Evolutionary conservation across 2,888 invertebrate species (phyloP).

Genomic region (Abrostola tripartita): DNA sequence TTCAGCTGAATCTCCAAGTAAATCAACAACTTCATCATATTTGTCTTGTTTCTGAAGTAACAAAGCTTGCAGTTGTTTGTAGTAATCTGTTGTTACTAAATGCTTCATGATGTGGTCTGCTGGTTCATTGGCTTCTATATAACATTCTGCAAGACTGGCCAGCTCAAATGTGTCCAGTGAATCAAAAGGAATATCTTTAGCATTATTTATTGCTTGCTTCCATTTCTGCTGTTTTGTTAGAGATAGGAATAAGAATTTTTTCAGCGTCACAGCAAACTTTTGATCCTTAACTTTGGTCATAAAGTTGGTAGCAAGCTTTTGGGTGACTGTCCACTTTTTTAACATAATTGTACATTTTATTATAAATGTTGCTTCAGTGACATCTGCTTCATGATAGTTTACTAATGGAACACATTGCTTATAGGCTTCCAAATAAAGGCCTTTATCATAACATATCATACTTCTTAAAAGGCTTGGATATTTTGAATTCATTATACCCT

Average conservation of each 20-base stretch:
- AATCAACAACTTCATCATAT: constrained; percentile 86
- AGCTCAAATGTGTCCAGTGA: constrained; percentile 67
- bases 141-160: constrained; percentile 75
- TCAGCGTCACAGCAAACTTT: constrained; percentile 65
- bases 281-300: constrained; percentile 75
- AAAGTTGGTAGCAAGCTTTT: constrained; percentile 80
- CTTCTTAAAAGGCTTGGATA: constrained; percentile 90
- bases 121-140: constrained; percentile 73
- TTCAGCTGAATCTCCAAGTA: constrained; percentile 81
- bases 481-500: constrained; percentile 88
- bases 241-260: constrained; percentile 74
- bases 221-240: constrained; percentile 84
- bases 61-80: constrained; percentile 83
- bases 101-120: constrained; percentile 68
- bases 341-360: constrained; percentile 79
- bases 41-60: constrained; percentile 83
- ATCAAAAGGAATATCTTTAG: constrained; percentile 69
- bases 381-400: constrained; percentile 77
- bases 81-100: constrained; percentile 68
- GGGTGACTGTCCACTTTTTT: constrained; percentile 79
- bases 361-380: constrained; percentile 76
- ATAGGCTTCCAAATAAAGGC: constrained; percentile 87
- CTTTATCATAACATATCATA: constrained; percentile 84
- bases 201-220: constrained; percentile 79
- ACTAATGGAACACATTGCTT: constrained; percentile 81